These are phyloP conservation scores for Corvus cornix DNA, from an alignment of 2,113 vertebrate genomes.

Conservation along the genomic window DNA sequence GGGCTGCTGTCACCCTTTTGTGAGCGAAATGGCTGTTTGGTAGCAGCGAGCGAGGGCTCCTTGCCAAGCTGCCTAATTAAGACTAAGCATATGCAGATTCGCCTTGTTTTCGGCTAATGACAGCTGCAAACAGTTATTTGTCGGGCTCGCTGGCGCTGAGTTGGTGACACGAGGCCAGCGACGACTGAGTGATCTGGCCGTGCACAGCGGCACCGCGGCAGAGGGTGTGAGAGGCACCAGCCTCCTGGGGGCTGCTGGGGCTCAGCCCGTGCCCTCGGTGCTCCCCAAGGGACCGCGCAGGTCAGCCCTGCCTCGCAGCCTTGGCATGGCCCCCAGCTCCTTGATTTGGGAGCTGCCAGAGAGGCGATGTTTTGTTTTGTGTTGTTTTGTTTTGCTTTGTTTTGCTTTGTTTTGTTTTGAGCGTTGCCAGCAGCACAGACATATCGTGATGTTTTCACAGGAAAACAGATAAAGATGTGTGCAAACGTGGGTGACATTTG, in stretches of 20 bases:
- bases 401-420: background rate
- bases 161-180: background rate
- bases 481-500: background rate
- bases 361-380: background rate
- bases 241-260: accelerated
- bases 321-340: background rate
- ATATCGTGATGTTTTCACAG: background rate
- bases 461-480: background rate
- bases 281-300: background rate
- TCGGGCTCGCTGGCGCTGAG: conserved; percentile 34
- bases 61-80: conserved; percentile 58
- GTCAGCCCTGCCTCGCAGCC: background rate
- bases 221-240: accelerated
- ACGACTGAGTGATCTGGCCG: background rate
- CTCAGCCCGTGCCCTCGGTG: background rate
- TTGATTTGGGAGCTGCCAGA: background rate
- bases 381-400: background rate
- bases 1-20: conserved; percentile 53
- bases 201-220: background rate
- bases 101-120: conserved; percentile 68
- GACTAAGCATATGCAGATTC: conserved; percentile 69
- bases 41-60: conserved; percentile 52
- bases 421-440: background rate
- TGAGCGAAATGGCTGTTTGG: conserved; percentile 57
- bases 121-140: conserved; percentile 74